Percentiles rank a stretch among this genome's conserved stretches.
Evolutionary conservation across 2,888 invertebrate genomes (phyloP).

Genomic region (Physocephala rufipes): DNA sequence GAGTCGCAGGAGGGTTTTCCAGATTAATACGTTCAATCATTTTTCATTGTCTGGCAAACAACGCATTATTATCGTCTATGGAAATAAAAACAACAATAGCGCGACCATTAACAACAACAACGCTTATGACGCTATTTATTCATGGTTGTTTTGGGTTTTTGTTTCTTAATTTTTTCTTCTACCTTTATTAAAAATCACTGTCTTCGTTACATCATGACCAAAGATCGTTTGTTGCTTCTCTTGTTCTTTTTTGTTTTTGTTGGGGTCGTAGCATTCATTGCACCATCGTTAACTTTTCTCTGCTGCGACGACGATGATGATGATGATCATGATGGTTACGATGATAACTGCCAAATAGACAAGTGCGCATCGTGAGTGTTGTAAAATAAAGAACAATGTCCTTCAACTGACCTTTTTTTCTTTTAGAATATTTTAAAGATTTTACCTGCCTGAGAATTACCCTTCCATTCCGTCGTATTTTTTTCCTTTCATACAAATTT

Average conservation of each 20-base stretch:
- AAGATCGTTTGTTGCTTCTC: background rate
- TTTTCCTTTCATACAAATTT: too few relatives aligned
- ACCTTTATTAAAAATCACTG: too few relatives aligned
- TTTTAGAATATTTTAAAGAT: too few relatives aligned
- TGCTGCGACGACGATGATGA: conserved; percentile 1
- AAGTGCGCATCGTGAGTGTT: conserved; percentile 24
- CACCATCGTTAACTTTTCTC: background rate
- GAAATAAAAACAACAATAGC: background rate
- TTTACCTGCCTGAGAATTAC: too few relatives aligned
- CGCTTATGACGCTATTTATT: too few relatives aligned
- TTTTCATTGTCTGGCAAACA: too few relatives aligned
- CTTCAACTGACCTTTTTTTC: too few relatives aligned
- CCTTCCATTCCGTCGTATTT: too few relatives aligned
- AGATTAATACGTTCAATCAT: conserved; percentile 26
- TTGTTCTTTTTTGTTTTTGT: background rate
- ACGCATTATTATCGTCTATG: too few relatives aligned
- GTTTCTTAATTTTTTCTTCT: too few relatives aligned
- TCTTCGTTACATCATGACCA: background rate
- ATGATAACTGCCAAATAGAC: background rate
- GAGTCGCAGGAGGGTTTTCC: conserved; percentile 13
- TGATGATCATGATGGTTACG: background rate
- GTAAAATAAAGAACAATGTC: background rate
- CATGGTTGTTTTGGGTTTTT: too few relatives aligned
- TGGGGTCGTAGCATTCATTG: background rate
- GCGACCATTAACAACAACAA: too few relatives aligned